phyloP scores from a whole-genome alignment of 2,797 vertebrate genomes.

The Lutjanus argentimaculatus region DNA sequence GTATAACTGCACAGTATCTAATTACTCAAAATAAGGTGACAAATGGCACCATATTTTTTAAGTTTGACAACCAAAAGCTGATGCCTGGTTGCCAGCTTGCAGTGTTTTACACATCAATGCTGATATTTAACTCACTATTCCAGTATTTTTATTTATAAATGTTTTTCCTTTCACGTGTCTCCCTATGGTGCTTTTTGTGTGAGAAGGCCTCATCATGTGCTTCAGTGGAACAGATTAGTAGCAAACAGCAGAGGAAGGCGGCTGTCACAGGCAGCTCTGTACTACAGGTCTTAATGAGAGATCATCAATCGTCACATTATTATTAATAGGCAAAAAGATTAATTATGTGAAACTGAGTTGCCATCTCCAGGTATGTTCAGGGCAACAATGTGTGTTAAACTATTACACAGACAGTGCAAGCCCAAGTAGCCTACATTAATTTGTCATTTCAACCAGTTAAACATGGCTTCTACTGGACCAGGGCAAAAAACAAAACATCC shows the following conservation, averaged over 20 bases:
- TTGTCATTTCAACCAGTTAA: background rate
- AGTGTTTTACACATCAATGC: background rate
- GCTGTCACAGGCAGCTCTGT: background rate
- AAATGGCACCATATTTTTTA: too few species aligned
- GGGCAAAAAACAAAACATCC: too few species aligned
- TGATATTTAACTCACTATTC: background rate
- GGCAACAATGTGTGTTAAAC: background rate
- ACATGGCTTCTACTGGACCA: background rate
- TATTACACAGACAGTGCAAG: background rate
- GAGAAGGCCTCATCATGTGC: background rate
- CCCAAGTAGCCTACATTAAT: background rate
- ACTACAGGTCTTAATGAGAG: background rate
- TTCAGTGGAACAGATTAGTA: background rate
- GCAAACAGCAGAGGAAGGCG: background rate
- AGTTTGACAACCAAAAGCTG: too few species aligned
- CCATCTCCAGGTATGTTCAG: background rate
- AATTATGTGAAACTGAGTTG: background rate
- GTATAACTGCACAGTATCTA: too few species aligned
- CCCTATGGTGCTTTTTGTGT: background rate
- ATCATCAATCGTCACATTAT: background rate
- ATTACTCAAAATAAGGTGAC: too few species aligned
- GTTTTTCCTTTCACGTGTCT: background rate
- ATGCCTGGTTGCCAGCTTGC: too few species aligned
- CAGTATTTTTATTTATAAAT: slow-evolving; percentile 17
- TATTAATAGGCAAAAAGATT: background rate